phyloP scores from a whole-genome alignment of 2,797 vertebrate species.

The Meriones psammophilus region DNA sequence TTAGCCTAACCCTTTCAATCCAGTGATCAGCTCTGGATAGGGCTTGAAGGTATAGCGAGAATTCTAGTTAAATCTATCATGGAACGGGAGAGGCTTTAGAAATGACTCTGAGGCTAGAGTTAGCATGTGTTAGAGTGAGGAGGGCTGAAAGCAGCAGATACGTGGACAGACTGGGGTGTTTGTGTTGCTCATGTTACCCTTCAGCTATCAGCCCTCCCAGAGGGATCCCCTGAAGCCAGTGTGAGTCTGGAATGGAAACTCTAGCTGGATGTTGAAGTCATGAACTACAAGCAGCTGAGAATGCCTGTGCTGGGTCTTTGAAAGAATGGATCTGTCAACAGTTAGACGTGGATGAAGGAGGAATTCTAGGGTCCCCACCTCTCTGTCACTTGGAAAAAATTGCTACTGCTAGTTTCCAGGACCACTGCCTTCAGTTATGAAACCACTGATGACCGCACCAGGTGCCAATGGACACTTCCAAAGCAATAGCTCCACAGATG shows the following conservation, averaged over 20 bases:
- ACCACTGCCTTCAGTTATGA: too few species aligned
- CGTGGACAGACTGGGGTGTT: background rate
- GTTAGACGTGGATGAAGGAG: background rate
- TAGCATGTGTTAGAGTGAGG: background rate
- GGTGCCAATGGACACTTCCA: background rate
- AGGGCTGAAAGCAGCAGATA: background rate
- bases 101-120: background rate
- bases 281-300: background rate
- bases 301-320: background rate
- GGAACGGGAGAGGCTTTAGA: background rate
- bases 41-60: background rate
- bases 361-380: background rate
- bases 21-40: background rate
- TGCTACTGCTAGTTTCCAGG: background rate
- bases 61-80: background rate
- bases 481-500: background rate
- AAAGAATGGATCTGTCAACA: background rate
- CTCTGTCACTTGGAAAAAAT: background rate
- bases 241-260: background rate
- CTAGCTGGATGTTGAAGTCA: background rate
- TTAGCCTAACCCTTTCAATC: too few species aligned
- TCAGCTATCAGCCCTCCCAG: background rate
- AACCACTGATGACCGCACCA: too few species aligned
- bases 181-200: background rate
- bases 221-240: background rate